Percentiles rank a stretch among this genome's conserved stretches.
phyloP scores from a whole-genome alignment of 2,888 invertebrate species.

The Rhamnusium bicolor region DNA sequence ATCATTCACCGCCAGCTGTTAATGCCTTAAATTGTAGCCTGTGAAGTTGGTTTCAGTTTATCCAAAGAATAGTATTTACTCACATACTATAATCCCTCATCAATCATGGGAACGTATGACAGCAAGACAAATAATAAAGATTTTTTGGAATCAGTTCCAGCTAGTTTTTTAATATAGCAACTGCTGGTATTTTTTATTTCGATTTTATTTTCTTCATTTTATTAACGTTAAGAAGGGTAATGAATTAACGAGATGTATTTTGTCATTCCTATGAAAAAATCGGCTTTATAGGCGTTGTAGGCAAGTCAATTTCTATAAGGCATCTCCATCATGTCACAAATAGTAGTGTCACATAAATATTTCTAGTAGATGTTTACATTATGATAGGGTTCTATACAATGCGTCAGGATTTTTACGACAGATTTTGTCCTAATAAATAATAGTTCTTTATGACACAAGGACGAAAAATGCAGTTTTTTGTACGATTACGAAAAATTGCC shows the following conservation, averaged over 20 bases:
- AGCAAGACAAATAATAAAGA: slow-evolving; percentile 24
- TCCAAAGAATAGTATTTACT: slow-evolving; percentile 24
- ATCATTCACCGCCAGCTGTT: slow-evolving; percentile 20
- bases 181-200: slow-evolving; percentile 10
- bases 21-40: neutral
- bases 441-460: too few relatives aligned
- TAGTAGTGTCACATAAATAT: neutral
- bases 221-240: neutral
- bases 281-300: slow-evolving; percentile 1
- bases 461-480: too few relatives aligned
- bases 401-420: too few relatives aligned
- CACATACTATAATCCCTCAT: slow-evolving; percentile 13
- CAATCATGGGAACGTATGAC: slow-evolving; percentile 20
- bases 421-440: too few relatives aligned
- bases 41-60: slow-evolving; percentile 5
- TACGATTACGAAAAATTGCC: too few relatives aligned
- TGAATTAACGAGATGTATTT: slow-evolving; percentile 7
- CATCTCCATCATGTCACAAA: too few relatives aligned
- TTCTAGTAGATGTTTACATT: too few relatives aligned
- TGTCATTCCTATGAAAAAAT: slow-evolving; percentile 9
- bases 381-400: too few relatives aligned
- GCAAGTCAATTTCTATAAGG: neutral
- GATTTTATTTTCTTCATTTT: slow-evolving; percentile 6
- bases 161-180: slow-evolving; percentile 12
- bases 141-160: slow-evolving; percentile 27